Percentiles rank a stretch among this genome's conserved stretches.
These are phyloP conservation scores for Condylura cristata DNA, from an alignment of 2,113 vertebrate genomes.

Conservation along the genomic window DNA sequence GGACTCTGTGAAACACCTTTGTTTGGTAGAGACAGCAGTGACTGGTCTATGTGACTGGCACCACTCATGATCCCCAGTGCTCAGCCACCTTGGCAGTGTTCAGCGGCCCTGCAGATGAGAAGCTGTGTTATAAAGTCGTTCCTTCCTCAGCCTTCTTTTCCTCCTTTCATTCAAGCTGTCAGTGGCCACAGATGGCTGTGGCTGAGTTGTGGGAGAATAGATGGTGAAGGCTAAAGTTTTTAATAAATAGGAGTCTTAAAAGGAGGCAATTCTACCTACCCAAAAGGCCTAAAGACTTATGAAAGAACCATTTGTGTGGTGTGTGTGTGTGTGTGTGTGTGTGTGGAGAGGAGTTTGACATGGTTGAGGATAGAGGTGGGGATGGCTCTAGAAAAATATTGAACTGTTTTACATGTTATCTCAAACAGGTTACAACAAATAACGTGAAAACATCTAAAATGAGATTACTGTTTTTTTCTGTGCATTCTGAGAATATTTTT, in stretches of 20 bases:
- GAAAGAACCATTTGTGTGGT: no score
- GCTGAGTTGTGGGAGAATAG: neutral
- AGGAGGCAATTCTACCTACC: neutral
- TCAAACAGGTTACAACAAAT: neutral
- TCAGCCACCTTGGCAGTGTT: neutral
- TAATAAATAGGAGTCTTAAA: conserved; percentile 30
- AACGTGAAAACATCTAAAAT: neutral
- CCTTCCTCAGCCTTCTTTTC: neutral
- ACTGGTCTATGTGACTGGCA: neutral
- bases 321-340: no score
- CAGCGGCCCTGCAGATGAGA: neutral
- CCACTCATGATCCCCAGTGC: neutral
- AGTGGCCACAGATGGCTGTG: neutral
- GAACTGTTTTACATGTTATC: neutral
- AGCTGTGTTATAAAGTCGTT: neutral
- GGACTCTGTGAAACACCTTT: neutral
- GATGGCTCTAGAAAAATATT: neutral
- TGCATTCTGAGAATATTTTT: conserved; percentile 44
- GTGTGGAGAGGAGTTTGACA: neutral
- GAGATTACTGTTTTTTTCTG: neutral
- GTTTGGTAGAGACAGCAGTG: neutral
- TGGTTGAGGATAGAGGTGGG: neutral
- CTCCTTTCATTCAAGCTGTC: neutral
- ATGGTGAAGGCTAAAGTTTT: conserved; percentile 17
- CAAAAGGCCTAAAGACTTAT: neutral